Conservation (phyloP, 2,888 invertebrate species). For the Ctena decussata region DNA sequence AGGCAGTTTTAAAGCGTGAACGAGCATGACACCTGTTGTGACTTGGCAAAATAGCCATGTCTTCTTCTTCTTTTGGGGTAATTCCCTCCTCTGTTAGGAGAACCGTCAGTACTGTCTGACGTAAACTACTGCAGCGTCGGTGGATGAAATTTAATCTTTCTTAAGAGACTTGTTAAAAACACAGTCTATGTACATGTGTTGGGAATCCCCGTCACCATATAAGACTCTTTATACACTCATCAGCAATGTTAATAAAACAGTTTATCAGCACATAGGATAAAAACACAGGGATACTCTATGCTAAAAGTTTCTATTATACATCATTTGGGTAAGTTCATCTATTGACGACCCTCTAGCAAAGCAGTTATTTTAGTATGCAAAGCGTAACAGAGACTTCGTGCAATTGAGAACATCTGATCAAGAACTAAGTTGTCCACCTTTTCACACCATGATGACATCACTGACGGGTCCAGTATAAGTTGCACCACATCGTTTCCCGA, state of each 20-base stretch:
- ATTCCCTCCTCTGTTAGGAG: neutral
- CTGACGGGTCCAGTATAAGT: neutral
- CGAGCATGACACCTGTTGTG: no score
- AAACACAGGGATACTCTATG: no score
- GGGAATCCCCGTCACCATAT: neutral
- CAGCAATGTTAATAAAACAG: no score
- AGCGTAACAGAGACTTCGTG: neutral
- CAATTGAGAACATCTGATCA: neutral
- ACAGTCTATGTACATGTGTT: neutral
- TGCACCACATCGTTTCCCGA: neutral
- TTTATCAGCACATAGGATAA: no score
- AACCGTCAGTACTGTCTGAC: neutral
- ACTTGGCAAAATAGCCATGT: no score
- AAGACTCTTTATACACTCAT: neutral
- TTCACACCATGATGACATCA: neutral
- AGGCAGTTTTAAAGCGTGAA: no score
- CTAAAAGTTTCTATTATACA: neutral
- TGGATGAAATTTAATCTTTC: neutral
- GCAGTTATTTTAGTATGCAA: neutral
- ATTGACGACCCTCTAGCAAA: neutral
- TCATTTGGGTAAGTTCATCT: neutral
- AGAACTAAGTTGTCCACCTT: neutral
- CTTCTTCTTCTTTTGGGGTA: neutral
- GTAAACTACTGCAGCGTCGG: neutral
- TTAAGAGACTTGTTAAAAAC: neutral